These are phyloP conservation scores for Amiota mariae DNA, from an alignment of 2,888 invertebrate genomes.

Conservation along the genomic window DNA sequence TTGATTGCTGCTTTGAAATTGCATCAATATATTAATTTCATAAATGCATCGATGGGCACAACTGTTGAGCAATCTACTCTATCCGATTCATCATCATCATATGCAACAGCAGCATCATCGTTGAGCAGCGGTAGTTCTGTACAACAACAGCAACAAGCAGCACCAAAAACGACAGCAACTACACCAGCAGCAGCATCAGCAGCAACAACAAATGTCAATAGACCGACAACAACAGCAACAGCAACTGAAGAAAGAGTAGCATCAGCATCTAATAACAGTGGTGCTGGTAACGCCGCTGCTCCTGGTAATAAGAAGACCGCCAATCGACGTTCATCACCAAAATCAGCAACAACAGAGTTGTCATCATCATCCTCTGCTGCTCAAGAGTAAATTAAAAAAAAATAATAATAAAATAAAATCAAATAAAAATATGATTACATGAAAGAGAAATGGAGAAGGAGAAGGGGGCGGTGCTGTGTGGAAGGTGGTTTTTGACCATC, in stretches of 20 bases:
- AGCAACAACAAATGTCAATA: neutral
- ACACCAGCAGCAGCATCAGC: constrained; percentile 12
- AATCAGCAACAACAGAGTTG: neutral
- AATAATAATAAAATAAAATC: too few relatives aligned
- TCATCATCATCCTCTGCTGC: neutral
- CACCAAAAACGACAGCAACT: constrained; percentile 31
- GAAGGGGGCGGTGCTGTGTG: too few relatives aligned
- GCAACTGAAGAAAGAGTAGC: neutral
- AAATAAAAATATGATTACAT: too few relatives aligned
- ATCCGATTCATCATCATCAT: constrained; percentile 51
- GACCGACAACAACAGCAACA: neutral
- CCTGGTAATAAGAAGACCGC: too few relatives aligned
- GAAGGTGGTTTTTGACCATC: too few relatives aligned
- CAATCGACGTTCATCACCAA: neutral
- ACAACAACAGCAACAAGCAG: constrained; percentile 28
- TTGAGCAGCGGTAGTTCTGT: neutral
- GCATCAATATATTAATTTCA: constrained; percentile 74
- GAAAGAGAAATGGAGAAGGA: too few relatives aligned
- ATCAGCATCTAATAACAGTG: neutral
- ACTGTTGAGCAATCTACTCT: constrained; percentile 68
- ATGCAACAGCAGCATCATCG: constrained; percentile 25
- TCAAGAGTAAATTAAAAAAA: too few relatives aligned
- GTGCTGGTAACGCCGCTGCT: too few relatives aligned
- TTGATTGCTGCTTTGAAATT: constrained; percentile 74
- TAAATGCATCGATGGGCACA: constrained; percentile 73